A percentile compares a stretch with the other conserved stretches of the same genome.
Evolutionary conservation across 1,140 invertebrate species (phyloP).

Genomic region (Lasioglossum albipes): DNA sequence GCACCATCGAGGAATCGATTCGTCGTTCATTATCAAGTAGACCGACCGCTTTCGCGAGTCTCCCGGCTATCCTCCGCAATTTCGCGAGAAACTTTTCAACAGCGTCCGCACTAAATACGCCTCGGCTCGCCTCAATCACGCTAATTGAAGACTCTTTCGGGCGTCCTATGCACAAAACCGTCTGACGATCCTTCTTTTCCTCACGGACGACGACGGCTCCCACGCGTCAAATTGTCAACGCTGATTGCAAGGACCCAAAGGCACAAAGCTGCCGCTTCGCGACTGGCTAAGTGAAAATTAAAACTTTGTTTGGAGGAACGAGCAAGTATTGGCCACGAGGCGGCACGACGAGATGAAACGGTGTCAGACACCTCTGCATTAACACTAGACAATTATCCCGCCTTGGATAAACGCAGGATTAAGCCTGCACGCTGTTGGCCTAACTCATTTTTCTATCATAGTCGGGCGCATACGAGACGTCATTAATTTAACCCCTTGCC

Average conservation of each 20-base stretch:
- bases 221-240: slow-evolving; percentile 33
- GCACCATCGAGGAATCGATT: slow-evolving; percentile 34
- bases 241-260: slow-evolving; percentile 29
- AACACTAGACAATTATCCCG: slow-evolving; percentile 26
- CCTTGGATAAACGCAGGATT: slow-evolving; percentile 14
- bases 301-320: slow-evolving; percentile 35
- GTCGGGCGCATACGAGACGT: no score
- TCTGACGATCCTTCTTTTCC: background rate
- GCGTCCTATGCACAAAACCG: slow-evolving; percentile 1
- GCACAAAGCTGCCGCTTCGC: background rate
- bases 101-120: slow-evolving; percentile 16
- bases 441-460: no score
- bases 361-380: slow-evolving; percentile 13
- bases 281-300: slow-evolving; percentile 38
- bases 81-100: slow-evolving; percentile 32
- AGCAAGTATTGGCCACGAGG: slow-evolving; percentile 7
- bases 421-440: background rate
- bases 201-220: background rate
- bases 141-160: slow-evolving; percentile 38
- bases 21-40: slow-evolving; percentile 16
- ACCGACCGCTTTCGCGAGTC: slow-evolving; percentile 8
- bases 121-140: slow-evolving; percentile 37
- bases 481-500: no score
- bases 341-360: background rate
- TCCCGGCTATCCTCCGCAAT: slow-evolving; percentile 3